A percentile compares a stretch with the other conserved stretches of the same genome.
These are phyloP conservation scores for Pyrgus malvae DNA, from an alignment of 2,888 invertebrate genomes.

Conservation along the genomic window DNA sequence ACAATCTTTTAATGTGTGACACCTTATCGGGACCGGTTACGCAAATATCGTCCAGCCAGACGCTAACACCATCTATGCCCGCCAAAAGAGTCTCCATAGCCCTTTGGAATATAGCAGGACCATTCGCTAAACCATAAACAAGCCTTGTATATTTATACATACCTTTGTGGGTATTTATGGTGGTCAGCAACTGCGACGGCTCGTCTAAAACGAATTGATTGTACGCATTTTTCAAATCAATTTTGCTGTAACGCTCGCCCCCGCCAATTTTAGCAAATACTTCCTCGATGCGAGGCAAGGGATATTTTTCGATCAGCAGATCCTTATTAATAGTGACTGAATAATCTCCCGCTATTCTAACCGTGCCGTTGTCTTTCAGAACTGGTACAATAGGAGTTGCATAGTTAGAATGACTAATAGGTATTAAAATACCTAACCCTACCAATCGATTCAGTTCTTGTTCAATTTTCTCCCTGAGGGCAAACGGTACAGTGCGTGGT, in stretches of 20 bases:
- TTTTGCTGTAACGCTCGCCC: conserved; percentile 31
- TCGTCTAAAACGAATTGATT: conserved; percentile 32
- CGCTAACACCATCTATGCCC: conserved; percentile 32
- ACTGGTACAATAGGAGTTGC: conserved; percentile 25
- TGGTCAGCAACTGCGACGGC: conserved; percentile 23
- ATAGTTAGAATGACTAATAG: conserved; percentile 11
- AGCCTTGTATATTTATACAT: conserved; percentile 33
- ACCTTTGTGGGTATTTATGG: conserved; percentile 19
- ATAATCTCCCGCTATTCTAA: conserved; percentile 34
- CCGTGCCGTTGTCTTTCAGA: conserved; percentile 25
- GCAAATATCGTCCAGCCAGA: conserved; percentile 32
- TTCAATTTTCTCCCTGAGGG: conserved; percentile 16
- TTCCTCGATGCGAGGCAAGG: conserved; percentile 37
- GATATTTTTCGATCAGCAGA: conserved; percentile 38
- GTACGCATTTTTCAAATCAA: conserved; percentile 35
- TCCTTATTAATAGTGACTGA: conserved; percentile 39
- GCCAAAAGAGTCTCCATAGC: conserved; percentile 31
- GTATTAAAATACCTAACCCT: conserved; percentile 1
- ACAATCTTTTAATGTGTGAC: neutral
- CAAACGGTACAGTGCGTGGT: conserved; percentile 22
- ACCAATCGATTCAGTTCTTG: conserved; percentile 17
- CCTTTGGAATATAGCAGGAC: conserved; percentile 33
- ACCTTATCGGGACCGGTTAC: conserved; percentile 27
- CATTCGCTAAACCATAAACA: conserved; percentile 33
- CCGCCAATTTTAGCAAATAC: conserved; percentile 36